These are phyloP conservation scores for Nannoperca obscura DNA, from an alignment of 2,797 vertebrate genomes.

Conservation along the genomic window DNA sequence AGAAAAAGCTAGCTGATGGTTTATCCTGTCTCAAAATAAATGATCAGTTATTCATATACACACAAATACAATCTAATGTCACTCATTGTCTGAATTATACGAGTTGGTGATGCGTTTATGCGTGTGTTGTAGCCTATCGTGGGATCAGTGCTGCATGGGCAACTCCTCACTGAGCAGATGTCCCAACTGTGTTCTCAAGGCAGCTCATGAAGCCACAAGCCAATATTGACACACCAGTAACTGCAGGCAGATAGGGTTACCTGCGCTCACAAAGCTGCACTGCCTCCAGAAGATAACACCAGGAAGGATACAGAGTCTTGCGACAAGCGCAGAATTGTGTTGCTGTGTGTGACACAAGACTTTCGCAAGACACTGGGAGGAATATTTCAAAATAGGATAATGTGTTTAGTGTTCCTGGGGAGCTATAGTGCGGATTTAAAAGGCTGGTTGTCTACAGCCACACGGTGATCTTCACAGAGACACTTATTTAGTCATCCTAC, in stretches of 20 bases:
- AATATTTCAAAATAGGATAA: slow-evolving; percentile 50
- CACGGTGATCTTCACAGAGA: slow-evolving; percentile 22
- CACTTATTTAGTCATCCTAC: not conserved
- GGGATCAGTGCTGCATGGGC: slow-evolving; percentile 24
- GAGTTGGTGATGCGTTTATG: slow-evolving; percentile 6
- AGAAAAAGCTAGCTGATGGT: not conserved
- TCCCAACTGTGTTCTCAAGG: slow-evolving; percentile 50
- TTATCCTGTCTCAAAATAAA: slow-evolving; percentile 2
- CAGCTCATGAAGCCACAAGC: slow-evolving; percentile 56
- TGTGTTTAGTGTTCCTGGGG: not conserved
- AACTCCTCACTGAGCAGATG: slow-evolving; percentile 51
- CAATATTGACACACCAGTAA: slow-evolving; percentile 75
- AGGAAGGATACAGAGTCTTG: slow-evolving; percentile 36
- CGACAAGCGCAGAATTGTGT: slow-evolving; percentile 27
- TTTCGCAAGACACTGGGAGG: slow-evolving; percentile 22
- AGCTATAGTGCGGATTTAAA: slow-evolving; percentile 2
- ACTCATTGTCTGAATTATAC: not conserved
- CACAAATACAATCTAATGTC: not conserved
- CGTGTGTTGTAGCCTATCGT: not conserved
- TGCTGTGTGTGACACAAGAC: slow-evolving; percentile 48
- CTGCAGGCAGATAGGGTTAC: slow-evolving; percentile 67
- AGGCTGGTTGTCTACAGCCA: slow-evolving; percentile 6
- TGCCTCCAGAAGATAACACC: slow-evolving; percentile 43
- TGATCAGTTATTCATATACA: slow-evolving; percentile 13
- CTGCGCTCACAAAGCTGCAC: slow-evolving; percentile 41